These are phyloP conservation scores for Schizotus pectinicornis DNA, from an alignment of 2,888 invertebrate species.

Conservation along the genomic window DNA sequence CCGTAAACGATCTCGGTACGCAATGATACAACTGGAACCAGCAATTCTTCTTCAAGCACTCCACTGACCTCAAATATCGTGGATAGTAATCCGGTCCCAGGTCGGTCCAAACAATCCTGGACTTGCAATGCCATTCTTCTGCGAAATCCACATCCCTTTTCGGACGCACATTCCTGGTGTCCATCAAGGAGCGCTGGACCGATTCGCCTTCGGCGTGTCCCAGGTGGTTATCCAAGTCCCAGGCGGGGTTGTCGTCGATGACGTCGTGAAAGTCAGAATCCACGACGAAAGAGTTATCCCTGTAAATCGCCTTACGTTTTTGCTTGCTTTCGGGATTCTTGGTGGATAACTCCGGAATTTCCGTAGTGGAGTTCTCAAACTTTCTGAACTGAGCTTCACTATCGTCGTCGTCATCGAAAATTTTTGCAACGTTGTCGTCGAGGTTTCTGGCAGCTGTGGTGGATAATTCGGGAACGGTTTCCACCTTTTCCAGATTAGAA, in stretches of 20 bases:
- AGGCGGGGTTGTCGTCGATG: not conserved
- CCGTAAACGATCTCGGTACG: slow-evolving; percentile 61
- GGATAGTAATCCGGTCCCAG: slow-evolving; percentile 64
- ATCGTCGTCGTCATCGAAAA: no score
- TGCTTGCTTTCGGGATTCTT: not conserved
- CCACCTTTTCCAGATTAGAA: no score
- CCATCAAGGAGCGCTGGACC: no score
- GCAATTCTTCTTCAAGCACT: slow-evolving; percentile 60
- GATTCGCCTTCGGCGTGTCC: no score
- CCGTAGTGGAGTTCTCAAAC: no score
- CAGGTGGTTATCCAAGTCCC: not conserved
- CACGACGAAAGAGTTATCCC: not conserved
- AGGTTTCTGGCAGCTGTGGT: no score
- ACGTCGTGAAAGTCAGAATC: not conserved
- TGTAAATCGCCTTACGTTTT: not conserved
- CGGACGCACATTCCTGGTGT: no score
- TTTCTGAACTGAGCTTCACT: no score
- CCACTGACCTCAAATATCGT: slow-evolving; percentile 60
- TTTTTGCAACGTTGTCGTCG: no score
- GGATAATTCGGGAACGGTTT: no score
- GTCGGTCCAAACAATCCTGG: slow-evolving; percentile 61
- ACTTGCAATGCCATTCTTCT: slow-evolving; percentile 52
- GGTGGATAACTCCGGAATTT: no score
- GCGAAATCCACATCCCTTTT: no score
- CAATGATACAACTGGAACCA: slow-evolving; percentile 63